Percentiles rank a stretch among this genome's conserved stretches.
These are phyloP conservation scores for Stramonita haemastoma DNA, from an alignment of 2,888 invertebrate genomes.

Conservation along the genomic window DNA sequence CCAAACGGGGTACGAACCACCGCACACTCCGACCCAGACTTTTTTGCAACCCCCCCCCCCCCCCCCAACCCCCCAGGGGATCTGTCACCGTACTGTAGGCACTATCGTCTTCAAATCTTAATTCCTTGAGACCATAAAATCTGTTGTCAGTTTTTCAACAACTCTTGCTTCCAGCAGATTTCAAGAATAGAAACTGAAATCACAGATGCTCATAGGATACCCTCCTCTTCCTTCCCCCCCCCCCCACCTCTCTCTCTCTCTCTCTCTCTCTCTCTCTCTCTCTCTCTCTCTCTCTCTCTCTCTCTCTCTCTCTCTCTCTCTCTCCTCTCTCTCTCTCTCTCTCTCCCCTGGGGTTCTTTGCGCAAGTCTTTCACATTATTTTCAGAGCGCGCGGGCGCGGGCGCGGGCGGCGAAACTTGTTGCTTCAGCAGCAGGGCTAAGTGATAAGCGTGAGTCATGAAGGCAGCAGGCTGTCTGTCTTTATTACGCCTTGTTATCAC, in stretches of 20 bases:
- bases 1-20: too few species aligned
- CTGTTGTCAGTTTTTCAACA: too few species aligned
- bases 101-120: too few species aligned
- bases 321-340: background rate
- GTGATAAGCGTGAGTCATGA: background rate
- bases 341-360: background rate
- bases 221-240: background rate
- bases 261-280: background rate
- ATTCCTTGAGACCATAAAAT: too few species aligned
- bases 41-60: too few species aligned
- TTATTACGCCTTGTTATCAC: slow-evolving; percentile 15
- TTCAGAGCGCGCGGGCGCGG: too few species aligned
- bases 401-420: background rate
- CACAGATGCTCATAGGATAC: background rate
- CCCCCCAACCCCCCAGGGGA: too few species aligned
- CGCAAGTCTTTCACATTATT: too few species aligned
- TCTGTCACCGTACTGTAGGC: too few species aligned
- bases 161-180: too few species aligned
- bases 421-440: background rate
- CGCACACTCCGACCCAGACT: too few species aligned
- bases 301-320: background rate
- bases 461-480: background rate
- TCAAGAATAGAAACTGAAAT: too few species aligned
- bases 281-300: background rate
- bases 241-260: background rate